Percentiles rank a stretch among this genome's conserved stretches.
These are phyloP conservation scores for Siderastrea siderea DNA, from an alignment of 92 coral and sea anemone species.

Conservation along the genomic window DNA sequence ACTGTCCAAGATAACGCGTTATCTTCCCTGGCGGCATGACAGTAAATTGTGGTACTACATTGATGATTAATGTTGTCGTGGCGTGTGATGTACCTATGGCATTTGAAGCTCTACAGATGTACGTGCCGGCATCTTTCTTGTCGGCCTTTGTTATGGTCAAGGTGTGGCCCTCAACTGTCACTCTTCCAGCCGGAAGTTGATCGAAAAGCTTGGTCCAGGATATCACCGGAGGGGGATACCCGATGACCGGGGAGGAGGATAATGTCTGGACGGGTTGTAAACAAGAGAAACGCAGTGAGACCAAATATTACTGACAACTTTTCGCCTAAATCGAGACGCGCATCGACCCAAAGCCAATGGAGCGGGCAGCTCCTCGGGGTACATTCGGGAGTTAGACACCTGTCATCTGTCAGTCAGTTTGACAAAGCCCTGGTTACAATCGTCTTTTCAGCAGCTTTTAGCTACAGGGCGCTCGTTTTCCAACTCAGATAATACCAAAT, in stretches of 20 bases:
- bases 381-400: no score
- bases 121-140: conserved; percentile 64
- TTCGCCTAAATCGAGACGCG: no score
- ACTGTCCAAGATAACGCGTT: conserved; percentile 25
- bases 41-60: conserved; percentile 51
- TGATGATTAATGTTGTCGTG: conserved; percentile 48
- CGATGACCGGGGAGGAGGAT: conserved; percentile 19
- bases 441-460: no score
- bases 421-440: no score
- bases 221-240: conserved; percentile 69
- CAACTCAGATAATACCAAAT: no score
- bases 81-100: conserved; percentile 67
- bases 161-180: conserved; percentile 49
- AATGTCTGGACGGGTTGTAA: conserved; percentile 29
- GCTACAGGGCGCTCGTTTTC: no score
- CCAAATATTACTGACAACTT: neutral
- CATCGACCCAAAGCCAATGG: no score
- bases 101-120: conserved; percentile 64
- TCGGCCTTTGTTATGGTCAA: conserved; percentile 61
- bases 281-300: no score
- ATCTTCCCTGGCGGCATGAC: conserved; percentile 35
- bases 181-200: conserved; percentile 42
- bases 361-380: no score
- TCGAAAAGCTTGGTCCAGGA: conserved; percentile 64
- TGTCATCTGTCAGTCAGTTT: no score